Evolutionary conservation across 2,113 vertebrate genomes (phyloP), one percentile per base, ranked within the genome.

Genomic region (Gasterosteus aculeatus): DNA sequence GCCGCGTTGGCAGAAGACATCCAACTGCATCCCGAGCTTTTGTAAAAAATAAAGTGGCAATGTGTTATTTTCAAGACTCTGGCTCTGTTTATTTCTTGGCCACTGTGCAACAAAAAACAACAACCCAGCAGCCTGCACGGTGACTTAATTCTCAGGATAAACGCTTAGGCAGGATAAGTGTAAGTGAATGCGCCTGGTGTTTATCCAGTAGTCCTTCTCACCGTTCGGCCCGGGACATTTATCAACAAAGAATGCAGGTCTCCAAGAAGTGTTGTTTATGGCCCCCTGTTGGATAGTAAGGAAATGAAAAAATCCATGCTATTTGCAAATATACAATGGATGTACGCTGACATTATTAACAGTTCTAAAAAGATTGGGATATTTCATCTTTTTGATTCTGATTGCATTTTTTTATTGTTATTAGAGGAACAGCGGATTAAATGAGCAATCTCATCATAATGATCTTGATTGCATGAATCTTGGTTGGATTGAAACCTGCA

Each of bases 201-300:
- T 86, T 88, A 83, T 85, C 81, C 89, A 89, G 88, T 88, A 85
- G 87, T 87, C 63, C 62, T 72, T 87, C 80, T 85, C 81, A 79
- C 83, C 57, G 66, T 54, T 26, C n/a, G 26, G 22, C 22, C 51
- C 22, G 44, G 15, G 51, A 53, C n/a, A 54, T 54, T 54, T 22
- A 54, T 54, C 51, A 54, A 54, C 62, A 82, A 75, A 75, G 49
- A 86, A 69, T 65, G 68, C 61, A 75, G 75, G 19, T 81, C 83
- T 81, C 77, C 64, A 84, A 78, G 46, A 87, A 85, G 15, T 78
- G 77, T 72, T 85, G 77, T 85, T 89, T 84, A 89, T 86, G 87
- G 77, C 70, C 84, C 87, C 73, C 88, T 82, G 46, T 80, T 78
- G 80, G 77, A 87, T 72, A 66, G 62, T 19, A 58, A 33, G 29